Percentiles rank a stretch among this genome's conserved stretches.
Evolutionary conservation across 2,113 vertebrate genomes (phyloP).

Genomic region (Syngnathus typhle): DNA sequence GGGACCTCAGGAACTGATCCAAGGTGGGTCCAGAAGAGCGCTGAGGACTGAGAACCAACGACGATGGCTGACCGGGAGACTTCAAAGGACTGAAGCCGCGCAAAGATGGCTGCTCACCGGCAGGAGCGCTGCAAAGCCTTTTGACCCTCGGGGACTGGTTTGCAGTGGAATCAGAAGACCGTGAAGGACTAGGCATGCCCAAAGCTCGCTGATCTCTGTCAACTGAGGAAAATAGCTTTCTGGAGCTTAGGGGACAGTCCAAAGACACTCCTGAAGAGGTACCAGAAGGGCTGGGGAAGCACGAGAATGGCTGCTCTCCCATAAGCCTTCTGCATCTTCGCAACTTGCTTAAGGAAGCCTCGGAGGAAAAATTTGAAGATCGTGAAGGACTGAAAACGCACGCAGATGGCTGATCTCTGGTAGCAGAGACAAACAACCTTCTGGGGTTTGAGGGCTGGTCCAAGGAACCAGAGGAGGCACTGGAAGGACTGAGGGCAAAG

Average conservation of each 20-base stretch:
- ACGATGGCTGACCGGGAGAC: not conserved
- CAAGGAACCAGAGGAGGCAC: not conserved
- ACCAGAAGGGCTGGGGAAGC: slow-evolving; percentile 2
- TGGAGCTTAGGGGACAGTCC: slow-evolving; percentile 13
- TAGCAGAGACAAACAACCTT: not conserved
- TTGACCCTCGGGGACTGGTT: not conserved
- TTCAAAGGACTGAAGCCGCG: not conserved
- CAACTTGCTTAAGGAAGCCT: not conserved
- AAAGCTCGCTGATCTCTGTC: not conserved
- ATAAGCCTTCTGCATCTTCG: not conserved
- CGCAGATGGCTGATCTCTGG: not conserved
- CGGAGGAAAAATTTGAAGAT: not conserved
- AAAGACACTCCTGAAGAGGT: not conserved
- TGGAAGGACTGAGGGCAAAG: slow-evolving; percentile 2
- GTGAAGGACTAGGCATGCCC: not conserved
- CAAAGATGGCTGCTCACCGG: not conserved
- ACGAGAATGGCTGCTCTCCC: not conserved
- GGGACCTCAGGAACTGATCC: not conserved
- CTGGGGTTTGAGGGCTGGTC: slow-evolving; percentile 8
- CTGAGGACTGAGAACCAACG: not conserved
- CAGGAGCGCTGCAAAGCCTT: not conserved
- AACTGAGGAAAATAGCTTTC: not conserved
- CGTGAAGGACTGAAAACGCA: not conserved
- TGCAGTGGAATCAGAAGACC: not conserved
- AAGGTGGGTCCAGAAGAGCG: not conserved